These are phyloP conservation scores for Phylloscopus collybita DNA, from an alignment of 2,797 vertebrate species.

Conservation along the genomic window DNA sequence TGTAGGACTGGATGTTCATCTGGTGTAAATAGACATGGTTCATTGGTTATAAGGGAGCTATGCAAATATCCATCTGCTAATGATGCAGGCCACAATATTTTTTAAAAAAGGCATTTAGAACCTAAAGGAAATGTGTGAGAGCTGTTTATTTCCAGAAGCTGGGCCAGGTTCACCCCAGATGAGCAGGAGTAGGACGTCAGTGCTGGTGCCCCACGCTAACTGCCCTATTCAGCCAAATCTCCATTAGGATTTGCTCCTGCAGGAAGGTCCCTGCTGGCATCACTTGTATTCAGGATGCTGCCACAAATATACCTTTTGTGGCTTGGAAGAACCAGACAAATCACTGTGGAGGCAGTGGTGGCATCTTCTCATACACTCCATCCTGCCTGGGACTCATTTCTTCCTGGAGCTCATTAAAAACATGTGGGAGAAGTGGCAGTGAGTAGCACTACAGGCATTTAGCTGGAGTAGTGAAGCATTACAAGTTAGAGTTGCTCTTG, in stretches of 20 bases:
- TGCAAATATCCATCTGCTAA: background rate
- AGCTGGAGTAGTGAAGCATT: background rate
- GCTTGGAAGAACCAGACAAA: background rate
- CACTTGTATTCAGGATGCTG: background rate
- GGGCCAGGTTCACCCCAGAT: background rate
- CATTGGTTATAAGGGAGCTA: background rate
- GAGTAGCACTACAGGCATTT: background rate
- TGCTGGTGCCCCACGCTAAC: background rate
- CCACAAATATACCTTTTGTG: background rate
- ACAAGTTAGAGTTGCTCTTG: background rate
- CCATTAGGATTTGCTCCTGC: background rate
- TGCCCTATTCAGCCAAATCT: fast-evolving
- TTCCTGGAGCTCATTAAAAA: background rate
- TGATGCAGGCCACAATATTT: background rate
- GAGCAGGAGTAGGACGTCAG: background rate
- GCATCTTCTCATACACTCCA: fast-evolving
- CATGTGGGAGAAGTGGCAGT: background rate
- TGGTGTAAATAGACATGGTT: background rate
- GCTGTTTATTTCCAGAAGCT: background rate
- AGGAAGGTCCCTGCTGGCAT: background rate
- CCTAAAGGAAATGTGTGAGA: background rate
- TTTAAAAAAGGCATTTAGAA: background rate
- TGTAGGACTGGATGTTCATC: background rate
- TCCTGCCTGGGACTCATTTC: background rate
- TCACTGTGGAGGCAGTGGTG: fast-evolving